Base-by-base conservation (phyloP, 2,113 vertebrate genomes). In the Noctilio leporinus region DNA sequence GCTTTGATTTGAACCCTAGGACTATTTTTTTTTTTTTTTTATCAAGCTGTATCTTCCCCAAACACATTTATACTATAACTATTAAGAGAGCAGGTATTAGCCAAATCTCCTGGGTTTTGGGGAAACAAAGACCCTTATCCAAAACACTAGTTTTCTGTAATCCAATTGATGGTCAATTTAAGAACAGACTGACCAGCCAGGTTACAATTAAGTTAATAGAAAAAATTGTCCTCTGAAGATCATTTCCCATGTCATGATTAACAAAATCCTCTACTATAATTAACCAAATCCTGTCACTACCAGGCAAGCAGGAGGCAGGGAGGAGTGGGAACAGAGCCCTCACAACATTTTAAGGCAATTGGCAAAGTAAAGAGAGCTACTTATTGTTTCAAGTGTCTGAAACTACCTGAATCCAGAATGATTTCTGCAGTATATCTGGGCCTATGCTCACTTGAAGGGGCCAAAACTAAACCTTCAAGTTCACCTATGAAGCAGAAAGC, bases 81-180 rank as follows among this genome's bases (percentile, higher is more conserved):
- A 64, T 77, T 73, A 85, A 89, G 40, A 94, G 38, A 83, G 33
- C 62, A 95, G 38, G 82, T 6, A 30, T 88, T 12, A 89, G 64
- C 59, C 86, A 86, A 80, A 72, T 69, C 81, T 83, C 43, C 53
- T 86, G 43, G 45, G 59, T 80, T 92, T 82, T 69, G 15, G 28
- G 33, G 22, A 30, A 93, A 69, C 38, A 89, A 94, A 89, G 35
- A 62, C 67, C 30, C 43, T 91, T 89, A 89, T 35, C 30, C 59
- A 90, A 87, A 95, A 93, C 28, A 22, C 92, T 77, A 78, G 57
- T 91, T 89, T 93, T 90, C 69, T 89, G 20, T 95, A 86, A 95
- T 83, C 73, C 72, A 85, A 26, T 86, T 95, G 88, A 95, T 81
- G 84, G 72, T 94, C 92, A 90, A 57, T 90, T 95, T 92, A 90